Evolutionary conservation across 2,797 vertebrate genomes (phyloP).

Genomic region (Poeciliopsis presidionis): DNA sequence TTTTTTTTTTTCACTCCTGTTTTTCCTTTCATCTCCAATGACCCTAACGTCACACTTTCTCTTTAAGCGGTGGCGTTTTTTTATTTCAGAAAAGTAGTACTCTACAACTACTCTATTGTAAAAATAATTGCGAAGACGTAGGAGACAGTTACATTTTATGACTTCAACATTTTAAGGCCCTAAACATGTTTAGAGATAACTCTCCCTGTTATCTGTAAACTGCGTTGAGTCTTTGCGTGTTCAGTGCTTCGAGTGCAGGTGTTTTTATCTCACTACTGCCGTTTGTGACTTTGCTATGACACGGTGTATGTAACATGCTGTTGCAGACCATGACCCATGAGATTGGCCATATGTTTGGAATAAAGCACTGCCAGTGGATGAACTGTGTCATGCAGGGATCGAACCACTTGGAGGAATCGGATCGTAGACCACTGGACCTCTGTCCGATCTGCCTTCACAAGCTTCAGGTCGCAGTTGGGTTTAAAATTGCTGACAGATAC

Average conservation of each 20-base stretch:
- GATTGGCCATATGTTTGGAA: slow-evolving; percentile 82
- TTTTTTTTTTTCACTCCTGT: too few species aligned
- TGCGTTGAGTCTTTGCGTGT: not conserved
- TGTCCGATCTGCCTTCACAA: slow-evolving; percentile 81
- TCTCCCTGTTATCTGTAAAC: not conserved
- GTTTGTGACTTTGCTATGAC: not conserved
- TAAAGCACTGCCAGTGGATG: slow-evolving; percentile 82
- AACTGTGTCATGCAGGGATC: slow-evolving; percentile 83
- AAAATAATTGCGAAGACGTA: not conserved
- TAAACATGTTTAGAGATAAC: not conserved
- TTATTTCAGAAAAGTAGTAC: not conserved
- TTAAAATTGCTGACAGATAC: slow-evolving; percentile 69
- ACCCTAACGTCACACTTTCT: not conserved
- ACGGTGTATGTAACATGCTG: not conserved
- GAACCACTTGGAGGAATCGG: slow-evolving; percentile 82
- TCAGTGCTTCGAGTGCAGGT: not conserved
- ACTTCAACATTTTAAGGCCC: not conserved
- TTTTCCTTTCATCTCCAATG: too few species aligned
- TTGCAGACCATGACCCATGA: slow-evolving; percentile 81
- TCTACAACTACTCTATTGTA: not conserved
- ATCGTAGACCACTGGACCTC: slow-evolving; percentile 72
- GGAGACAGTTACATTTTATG: not conserved
- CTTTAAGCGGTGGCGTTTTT: not conserved
- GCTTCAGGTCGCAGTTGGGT: slow-evolving; percentile 72
- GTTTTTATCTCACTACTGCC: slow-evolving; percentile 2